These are phyloP conservation scores for Polydesmus complanatus DNA, from an alignment of 2,888 invertebrate genomes.

Conservation along the genomic window DNA sequence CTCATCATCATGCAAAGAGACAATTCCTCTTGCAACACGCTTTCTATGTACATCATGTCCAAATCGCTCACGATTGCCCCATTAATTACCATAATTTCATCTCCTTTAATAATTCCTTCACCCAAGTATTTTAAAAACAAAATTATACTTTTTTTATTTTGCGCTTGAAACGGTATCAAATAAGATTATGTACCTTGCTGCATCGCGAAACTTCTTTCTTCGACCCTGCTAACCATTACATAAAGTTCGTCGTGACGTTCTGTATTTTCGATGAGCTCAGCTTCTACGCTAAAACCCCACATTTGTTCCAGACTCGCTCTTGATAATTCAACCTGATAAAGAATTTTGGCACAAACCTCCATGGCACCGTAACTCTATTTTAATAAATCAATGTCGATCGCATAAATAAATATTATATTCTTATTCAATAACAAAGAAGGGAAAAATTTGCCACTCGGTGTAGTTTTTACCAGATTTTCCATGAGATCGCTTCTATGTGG, in stretches of 20 bases:
- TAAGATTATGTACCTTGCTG: slow-evolving; percentile 58
- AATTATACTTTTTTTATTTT: too few relatives aligned
- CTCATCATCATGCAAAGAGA: slow-evolving; percentile 95
- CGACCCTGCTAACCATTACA: slow-evolving; percentile 91
- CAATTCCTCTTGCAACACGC: slow-evolving; percentile 84
- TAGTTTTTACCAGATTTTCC: slow-evolving; percentile 75
- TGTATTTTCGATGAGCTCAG: slow-evolving; percentile 88
- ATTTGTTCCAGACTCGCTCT: slow-evolving; percentile 80
- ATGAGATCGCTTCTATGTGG: slow-evolving; percentile 88
- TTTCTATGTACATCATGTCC: slow-evolving; percentile 99
- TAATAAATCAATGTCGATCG: slow-evolving; percentile 14
- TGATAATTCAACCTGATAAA: slow-evolving; percentile 89
- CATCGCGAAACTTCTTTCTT: slow-evolving; percentile 90
- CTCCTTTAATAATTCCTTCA: slow-evolving; percentile 92
- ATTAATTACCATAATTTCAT: slow-evolving; percentile 98
- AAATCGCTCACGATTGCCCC: slow-evolving; percentile 93
- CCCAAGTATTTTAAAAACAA: too few relatives aligned
- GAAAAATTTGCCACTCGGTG: too few relatives aligned
- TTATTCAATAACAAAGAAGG: slow-evolving; percentile 13
- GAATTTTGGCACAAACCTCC: slow-evolving; percentile 90
- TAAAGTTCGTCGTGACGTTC: slow-evolving; percentile 92
- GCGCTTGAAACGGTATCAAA: background rate
- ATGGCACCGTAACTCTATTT: slow-evolving; percentile 79
- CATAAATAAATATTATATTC: slow-evolving; percentile 24
- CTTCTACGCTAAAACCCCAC: slow-evolving; percentile 97